Base-by-base conservation (phyloP, 2,888 invertebrate genomes). In the Dendrolimus houi region DNA sequence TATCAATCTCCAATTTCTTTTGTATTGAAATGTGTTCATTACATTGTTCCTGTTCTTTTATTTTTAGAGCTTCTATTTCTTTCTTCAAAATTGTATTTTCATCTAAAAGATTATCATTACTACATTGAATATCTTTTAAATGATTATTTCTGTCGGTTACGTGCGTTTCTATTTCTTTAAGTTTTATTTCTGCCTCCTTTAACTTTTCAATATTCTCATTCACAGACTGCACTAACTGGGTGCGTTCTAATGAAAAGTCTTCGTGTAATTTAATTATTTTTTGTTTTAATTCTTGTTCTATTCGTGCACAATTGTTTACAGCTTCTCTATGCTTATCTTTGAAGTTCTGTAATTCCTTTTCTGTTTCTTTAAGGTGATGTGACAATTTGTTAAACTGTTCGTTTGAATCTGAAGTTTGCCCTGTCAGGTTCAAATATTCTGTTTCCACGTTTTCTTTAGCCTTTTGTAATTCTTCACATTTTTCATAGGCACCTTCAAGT, bases 381-480 rank as follows among this genome's bases (percentile, higher is more conserved):
- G 91, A 90, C 52, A 93, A 75, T 64, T 92, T 89, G 58, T 86
- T 81, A 56, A 93, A 86, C 67, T 94, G 92, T 59, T 91, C 92
- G 66, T 91, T 92, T 1, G 93, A 93, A 72, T 94, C 92, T 13
- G 91, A 92, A 0, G 93, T 88, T 62, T 92, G 91, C 54, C 90
- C 92, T 56, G 92, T 92, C 52, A 94, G 74, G 69, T 88, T 90
- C 56, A 92, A 80, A 61, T 94, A 91, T 71, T 94, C 93, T 7
- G 86, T 72, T 79, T 94, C 93, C 17, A 92, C 79, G 57, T 92
- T 91, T 13, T 89, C 91, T 71, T 93, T 94, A 60, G 92, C 87
- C 54, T 85, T 89, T 60, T 87, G 81, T 57, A 94, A 70, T 62
- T 93, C 92, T 6, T 81, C 80, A 65, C 92, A 90, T 76, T 93